phyloP scores from a whole-genome alignment of 30 jellyfish, hydroid and myxozoan species.

The Pelagia noctiluca region DNA sequence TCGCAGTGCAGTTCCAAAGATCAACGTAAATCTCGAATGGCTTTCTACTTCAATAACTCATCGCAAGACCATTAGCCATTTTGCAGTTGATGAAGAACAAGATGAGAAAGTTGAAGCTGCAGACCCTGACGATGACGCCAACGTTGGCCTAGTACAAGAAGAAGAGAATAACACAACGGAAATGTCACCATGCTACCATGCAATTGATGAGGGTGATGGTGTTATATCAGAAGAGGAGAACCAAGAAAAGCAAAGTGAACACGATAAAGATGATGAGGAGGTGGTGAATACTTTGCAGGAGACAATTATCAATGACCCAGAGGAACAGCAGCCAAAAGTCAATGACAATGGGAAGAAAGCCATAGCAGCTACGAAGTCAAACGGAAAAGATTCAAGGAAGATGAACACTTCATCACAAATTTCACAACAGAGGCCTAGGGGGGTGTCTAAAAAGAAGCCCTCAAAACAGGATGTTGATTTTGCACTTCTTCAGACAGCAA shows the following conservation, averaged over 20 bases:
- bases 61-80: conserved; percentile 53
- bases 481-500: conserved; percentile 27
- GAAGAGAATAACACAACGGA: conserved; percentile 35
- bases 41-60: conserved; percentile 53
- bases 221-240: conserved; percentile 31
- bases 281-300: conserved; percentile 25
- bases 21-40: conserved; percentile 43
- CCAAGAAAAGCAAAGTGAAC: conserved; percentile 17
- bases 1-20: conserved; percentile 47
- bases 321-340: conserved; percentile 41
- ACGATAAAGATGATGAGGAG: conserved; percentile 13
- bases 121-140: conserved; percentile 11
- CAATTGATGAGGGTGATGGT: conserved; percentile 38
- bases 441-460: conserved; percentile 11
- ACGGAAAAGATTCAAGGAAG: conserved; percentile 41
- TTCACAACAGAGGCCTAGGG: conserved; percentile 30
- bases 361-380: no score
- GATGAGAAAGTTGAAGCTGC: conserved; percentile 28
- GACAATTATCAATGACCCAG: no score
- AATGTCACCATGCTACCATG: conserved; percentile 42
- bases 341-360: no score
- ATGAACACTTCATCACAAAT: no score
- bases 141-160: conserved; percentile 29
- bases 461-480: conserved; percentile 12
- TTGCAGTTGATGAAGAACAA: conserved; percentile 26